These are phyloP conservation scores for Smutsia temminckii DNA, from an alignment of 2,797 vertebrate species.

Conservation along the genomic window DNA sequence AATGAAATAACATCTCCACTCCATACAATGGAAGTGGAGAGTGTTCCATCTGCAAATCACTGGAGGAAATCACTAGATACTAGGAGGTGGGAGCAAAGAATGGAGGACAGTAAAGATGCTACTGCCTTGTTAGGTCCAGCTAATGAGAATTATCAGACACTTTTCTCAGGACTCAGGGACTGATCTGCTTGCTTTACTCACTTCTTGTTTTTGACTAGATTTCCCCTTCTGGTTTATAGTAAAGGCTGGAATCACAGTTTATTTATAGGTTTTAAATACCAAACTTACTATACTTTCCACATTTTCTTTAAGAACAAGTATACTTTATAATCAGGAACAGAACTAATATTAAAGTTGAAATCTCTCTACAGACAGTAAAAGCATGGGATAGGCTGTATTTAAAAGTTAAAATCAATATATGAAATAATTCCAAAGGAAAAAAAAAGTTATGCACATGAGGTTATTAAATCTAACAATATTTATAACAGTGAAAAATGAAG, in stretches of 20 bases:
- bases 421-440: slow-evolving; percentile 32
- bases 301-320: slow-evolving; percentile 25
- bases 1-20: neutral
- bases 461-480: slow-evolving; percentile 47
- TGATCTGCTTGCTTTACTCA: neutral
- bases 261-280: slow-evolving; percentile 41
- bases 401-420: slow-evolving; percentile 33
- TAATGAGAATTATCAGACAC: neutral
- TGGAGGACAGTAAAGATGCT: neutral
- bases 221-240: neutral
- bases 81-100: slow-evolving; percentile 5
- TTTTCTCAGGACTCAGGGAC: slow-evolving; percentile 22
- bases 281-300: neutral
- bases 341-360: slow-evolving; percentile 48
- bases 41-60: neutral
- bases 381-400: neutral
- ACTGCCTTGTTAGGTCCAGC: neutral
- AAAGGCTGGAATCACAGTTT: neutral
- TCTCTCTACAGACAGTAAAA: slow-evolving; percentile 20
- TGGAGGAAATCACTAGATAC: neutral
- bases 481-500: slow-evolving; percentile 25
- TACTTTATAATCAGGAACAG: slow-evolving; percentile 17
- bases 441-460: neutral
- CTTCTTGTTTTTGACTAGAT: neutral
- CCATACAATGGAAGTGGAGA: neutral